Conservation (phyloP, 2,113 vertebrate species). For the Camelus bactrianus region DNA sequence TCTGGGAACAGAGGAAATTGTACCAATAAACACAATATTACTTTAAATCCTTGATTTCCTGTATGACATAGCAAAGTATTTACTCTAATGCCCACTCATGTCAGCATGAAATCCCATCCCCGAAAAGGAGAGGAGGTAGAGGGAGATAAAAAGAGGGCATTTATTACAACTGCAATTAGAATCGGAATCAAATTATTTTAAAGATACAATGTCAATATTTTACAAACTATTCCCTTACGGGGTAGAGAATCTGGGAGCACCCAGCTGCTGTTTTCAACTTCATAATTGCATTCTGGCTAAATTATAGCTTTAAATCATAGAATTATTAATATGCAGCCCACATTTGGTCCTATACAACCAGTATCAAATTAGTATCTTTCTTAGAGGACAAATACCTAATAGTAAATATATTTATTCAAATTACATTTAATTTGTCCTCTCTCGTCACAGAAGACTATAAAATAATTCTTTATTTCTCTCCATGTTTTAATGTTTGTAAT, state of each 20-base stretch:
- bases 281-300: slow-evolving; percentile 61
- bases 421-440: slow-evolving; percentile 71
- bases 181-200: slow-evolving; percentile 3
- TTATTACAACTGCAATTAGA: background rate
- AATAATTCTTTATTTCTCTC: slow-evolving; percentile 53
- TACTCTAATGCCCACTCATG: background rate
- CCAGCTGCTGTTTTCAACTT: slow-evolving; percentile 60
- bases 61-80: slow-evolving; percentile 21
- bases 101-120: slow-evolving; percentile 25
- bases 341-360: background rate
- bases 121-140: background rate
- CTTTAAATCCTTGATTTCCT: slow-evolving; percentile 74
- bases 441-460: slow-evolving; percentile 67
- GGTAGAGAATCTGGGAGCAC: slow-evolving; percentile 7
- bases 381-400: slow-evolving; percentile 55
- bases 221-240: background rate
- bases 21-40: slow-evolving; percentile 75
- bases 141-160: background rate
- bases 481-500: slow-evolving; percentile 48
- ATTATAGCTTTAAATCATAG: slow-evolving; percentile 62
- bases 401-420: slow-evolving; percentile 71
- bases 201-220: slow-evolving; percentile 38
- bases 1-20: slow-evolving; percentile 69
- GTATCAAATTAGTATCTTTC: slow-evolving; percentile 55
- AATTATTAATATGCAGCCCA: slow-evolving; percentile 31